Evolutionary conservation across 1,140 invertebrate genomes (phyloP).

Genomic region (Sitobion miscanthi): DNA sequence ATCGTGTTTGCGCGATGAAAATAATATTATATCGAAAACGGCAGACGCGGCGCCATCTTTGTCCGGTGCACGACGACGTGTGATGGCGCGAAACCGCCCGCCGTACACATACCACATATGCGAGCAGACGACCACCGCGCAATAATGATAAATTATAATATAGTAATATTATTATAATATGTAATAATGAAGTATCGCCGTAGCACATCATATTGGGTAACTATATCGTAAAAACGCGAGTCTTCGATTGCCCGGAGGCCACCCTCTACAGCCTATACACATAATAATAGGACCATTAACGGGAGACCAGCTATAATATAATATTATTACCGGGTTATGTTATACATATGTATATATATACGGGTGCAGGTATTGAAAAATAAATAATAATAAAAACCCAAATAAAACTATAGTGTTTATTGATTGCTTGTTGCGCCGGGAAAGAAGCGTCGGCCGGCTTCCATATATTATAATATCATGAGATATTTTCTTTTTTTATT

Average conservation of each 20-base stretch:
- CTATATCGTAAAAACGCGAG: slow-evolving; percentile 16
- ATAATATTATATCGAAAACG: background rate
- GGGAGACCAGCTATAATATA: background rate
- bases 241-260: background rate
- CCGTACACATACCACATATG: background rate
- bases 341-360: too few species aligned
- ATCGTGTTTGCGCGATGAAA: too few species aligned
- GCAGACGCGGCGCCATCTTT: background rate
- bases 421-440: background rate
- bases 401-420: slow-evolving; percentile 4
- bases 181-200: background rate
- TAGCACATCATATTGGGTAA: background rate
- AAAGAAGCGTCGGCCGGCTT: background rate
- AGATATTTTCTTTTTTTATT: background rate
- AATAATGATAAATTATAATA: background rate
- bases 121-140: background rate
- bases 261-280: too few species aligned
- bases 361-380: background rate
- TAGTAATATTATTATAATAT: background rate
- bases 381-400: background rate
- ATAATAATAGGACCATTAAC: background rate
- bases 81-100: background rate
- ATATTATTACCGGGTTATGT: background rate
- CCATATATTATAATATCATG: background rate
- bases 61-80: too few species aligned